Conservation (phyloP, 2,113 vertebrate species). For the Microtus richardsoni region DNA sequence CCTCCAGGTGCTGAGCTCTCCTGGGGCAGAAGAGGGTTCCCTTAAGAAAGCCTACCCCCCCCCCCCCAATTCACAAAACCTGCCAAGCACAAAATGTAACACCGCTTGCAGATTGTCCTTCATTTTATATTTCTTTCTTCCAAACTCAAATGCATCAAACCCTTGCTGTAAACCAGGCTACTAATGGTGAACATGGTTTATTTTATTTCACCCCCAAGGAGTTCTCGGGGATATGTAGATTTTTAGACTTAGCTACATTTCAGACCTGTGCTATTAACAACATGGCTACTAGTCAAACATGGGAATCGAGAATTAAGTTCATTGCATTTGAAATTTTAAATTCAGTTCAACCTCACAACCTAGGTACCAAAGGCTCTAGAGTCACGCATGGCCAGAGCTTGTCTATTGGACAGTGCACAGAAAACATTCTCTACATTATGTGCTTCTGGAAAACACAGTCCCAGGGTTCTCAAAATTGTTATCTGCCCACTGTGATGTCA, state of each 20-base stretch:
- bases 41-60: not conserved
- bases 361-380: not conserved
- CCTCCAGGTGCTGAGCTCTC: not conserved
- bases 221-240: not conserved
- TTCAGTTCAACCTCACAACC: not conserved
- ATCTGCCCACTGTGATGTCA: not conserved
- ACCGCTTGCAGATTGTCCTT: not conserved
- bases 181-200: not conserved
- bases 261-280: not conserved
- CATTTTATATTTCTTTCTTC: not conserved
- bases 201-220: not conserved
- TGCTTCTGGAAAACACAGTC: not conserved
- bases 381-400: not conserved
- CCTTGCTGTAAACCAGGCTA: not conserved
- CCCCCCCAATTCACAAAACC: not conserved
- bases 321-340: not conserved
- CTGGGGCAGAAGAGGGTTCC: not conserved
- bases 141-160: not conserved
- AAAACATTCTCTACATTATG: not conserved
- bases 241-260: not conserved
- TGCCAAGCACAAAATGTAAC: not conserved
- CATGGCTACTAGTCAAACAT: not conserved
- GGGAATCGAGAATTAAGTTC: not conserved
- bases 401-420: fast-evolving
- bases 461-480: not conserved